Conservation (phyloP, 2,888 invertebrate genomes). For the Lacanobia oleracea region DNA sequence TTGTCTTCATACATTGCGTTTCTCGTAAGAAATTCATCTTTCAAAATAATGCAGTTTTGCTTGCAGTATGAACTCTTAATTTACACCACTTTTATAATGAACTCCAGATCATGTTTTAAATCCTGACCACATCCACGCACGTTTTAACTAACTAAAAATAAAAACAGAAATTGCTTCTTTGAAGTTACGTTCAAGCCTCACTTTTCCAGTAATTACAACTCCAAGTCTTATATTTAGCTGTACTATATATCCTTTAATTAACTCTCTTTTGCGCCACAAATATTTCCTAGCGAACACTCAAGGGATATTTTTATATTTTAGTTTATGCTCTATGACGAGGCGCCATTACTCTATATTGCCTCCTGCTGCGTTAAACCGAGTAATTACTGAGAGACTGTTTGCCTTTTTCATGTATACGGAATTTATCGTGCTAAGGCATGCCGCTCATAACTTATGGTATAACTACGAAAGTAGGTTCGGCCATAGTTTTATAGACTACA, state of each 20-base stretch:
- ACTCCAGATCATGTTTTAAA: background rate
- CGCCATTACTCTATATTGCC: slow-evolving; percentile 58
- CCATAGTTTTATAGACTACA: background rate
- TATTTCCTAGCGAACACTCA: slow-evolving; percentile 30
- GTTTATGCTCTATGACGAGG: slow-evolving; percentile 56
- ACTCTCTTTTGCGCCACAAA: slow-evolving; percentile 34
- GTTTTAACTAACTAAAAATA: background rate
- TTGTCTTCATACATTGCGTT: background rate
- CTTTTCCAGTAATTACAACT: slow-evolving; percentile 36
- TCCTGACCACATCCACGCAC: background rate
- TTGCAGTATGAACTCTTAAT: background rate
- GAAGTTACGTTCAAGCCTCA: background rate
- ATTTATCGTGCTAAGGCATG: slow-evolving; percentile 47
- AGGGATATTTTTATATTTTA: slow-evolving; percentile 50
- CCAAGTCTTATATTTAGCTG: slow-evolving; percentile 1
- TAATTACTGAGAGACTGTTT: slow-evolving; percentile 40
- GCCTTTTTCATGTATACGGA: slow-evolving; percentile 57
- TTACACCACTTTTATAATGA: background rate
- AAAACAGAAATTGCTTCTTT: slow-evolving; percentile 1
- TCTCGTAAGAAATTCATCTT: background rate
- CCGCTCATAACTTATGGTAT: slow-evolving; percentile 15
- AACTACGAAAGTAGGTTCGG: background rate
- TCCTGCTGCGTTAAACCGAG: slow-evolving; percentile 56
- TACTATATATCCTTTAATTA: slow-evolving; percentile 31
- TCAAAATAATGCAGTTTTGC: background rate